These are phyloP conservation scores for Cantharis rufa DNA, from an alignment of 2,888 invertebrate genomes.

Conservation along the genomic window DNA sequence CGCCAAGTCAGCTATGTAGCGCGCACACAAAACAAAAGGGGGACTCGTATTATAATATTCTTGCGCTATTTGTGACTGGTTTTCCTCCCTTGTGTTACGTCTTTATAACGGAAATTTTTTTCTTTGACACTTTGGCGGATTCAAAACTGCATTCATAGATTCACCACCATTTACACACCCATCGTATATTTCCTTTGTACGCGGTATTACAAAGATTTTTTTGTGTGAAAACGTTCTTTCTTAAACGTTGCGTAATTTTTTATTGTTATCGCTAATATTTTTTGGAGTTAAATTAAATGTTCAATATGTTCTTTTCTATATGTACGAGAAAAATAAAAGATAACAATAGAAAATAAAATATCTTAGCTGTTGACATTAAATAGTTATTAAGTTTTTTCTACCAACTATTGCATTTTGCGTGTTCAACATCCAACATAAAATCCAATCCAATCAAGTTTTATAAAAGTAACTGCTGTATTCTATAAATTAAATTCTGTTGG, in stretches of 20 bases:
- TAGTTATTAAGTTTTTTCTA: neutral
- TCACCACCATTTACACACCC: neutral
- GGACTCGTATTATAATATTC: slow-evolving; percentile 24
- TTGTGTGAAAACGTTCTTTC: neutral
- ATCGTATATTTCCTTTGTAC: neutral
- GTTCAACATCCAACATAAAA: neutral
- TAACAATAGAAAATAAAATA: neutral
- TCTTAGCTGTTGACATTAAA: neutral
- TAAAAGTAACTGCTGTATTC: neutral
- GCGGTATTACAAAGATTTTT: neutral
- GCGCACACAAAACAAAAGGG: slow-evolving; percentile 25
- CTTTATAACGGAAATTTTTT: slow-evolving; percentile 24
- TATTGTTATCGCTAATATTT: neutral
- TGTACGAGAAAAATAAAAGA: too few species aligned
- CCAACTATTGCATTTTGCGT: neutral
- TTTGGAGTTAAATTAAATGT: neutral
- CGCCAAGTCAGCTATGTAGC: slow-evolving; percentile 27
- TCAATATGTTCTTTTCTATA: neutral
- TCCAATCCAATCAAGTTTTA: neutral
- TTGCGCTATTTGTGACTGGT: slow-evolving; percentile 24
- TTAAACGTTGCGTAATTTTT: neutral
- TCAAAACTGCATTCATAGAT: slow-evolving; percentile 6
- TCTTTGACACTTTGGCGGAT: slow-evolving; percentile 4
- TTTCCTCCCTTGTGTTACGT: slow-evolving; percentile 13
- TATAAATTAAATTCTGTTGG: neutral